Percentiles rank a stretch among this genome's conserved stretches.
These are phyloP conservation scores for Podargus strigoides DNA, from an alignment of 2,797 vertebrate species.

Conservation along the genomic window DNA sequence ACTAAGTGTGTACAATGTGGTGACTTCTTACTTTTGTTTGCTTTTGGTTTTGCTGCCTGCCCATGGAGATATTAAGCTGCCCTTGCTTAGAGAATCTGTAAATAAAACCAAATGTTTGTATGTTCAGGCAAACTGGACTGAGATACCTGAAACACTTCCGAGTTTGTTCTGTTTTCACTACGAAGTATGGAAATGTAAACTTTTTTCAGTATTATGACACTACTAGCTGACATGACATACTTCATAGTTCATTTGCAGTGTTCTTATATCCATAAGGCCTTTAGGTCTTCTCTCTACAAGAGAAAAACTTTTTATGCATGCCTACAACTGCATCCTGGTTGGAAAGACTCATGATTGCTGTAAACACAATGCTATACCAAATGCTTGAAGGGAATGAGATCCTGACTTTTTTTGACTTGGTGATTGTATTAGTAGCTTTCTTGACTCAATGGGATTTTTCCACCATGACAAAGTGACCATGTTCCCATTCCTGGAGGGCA, in stretches of 20 bases:
- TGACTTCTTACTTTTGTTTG: slow-evolving; percentile 14
- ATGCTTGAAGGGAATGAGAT: slow-evolving; percentile 77
- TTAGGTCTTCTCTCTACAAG: slow-evolving; percentile 88
- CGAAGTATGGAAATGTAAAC: neutral
- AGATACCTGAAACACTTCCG: neutral
- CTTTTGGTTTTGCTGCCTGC: slow-evolving; percentile 37
- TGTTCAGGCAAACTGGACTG: slow-evolving; percentile 16
- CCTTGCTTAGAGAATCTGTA: slow-evolving; percentile 48
- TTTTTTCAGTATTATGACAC: slow-evolving; percentile 70
- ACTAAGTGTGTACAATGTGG: neutral
- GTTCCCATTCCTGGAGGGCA: slow-evolving; percentile 37
- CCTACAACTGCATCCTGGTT: slow-evolving; percentile 71
- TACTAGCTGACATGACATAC: slow-evolving; percentile 12
- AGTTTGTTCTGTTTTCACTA: neutral
- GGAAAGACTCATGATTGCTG: slow-evolving; percentile 50
- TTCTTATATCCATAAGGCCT: slow-evolving; percentile 76
- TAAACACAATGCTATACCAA: slow-evolving; percentile 71
- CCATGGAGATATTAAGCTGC: slow-evolving; percentile 19
- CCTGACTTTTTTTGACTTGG: slow-evolving; percentile 71
- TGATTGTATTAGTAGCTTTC: slow-evolving; percentile 81
- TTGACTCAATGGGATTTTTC: slow-evolving; percentile 58
- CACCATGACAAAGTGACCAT: slow-evolving; percentile 27
- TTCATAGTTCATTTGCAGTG: slow-evolving; percentile 64
- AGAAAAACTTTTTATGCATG: slow-evolving; percentile 79
- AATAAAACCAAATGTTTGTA: slow-evolving; percentile 28